Base-by-base conservation (phyloP, 2,797 vertebrate genomes). In the Dromococcyx pavoninus region DNA sequence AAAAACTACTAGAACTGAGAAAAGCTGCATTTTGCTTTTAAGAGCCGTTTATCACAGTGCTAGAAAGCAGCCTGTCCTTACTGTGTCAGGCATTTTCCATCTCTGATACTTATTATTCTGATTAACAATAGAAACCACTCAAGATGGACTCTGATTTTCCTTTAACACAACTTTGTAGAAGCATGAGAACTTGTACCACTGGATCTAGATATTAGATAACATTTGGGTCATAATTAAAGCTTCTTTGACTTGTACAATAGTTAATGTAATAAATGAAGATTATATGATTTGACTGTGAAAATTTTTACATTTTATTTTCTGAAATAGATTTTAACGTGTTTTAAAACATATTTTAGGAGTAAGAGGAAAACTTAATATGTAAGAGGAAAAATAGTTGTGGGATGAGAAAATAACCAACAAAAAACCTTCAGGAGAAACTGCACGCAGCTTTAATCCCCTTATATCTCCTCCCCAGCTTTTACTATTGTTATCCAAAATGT, bases 401-500 rank as follows among this genome's bases (percentile, higher is more conserved):
- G 11, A 28, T 11, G 30, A 28, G 13, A 43, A 24, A 46, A 16
- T 7, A 3, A 1, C 4, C 7, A 15, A 15, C 19, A 13, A 25
- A 65, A 91, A 87, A 21, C 35, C 24, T 13, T 85, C 12, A 82
- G 85, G 62, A 91, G 69, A 93, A 96, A 93, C 53, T 69, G 73
- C 74, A 83, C 22, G 17, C 22, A 37, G 53, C 65, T 94, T 91
- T 96, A 94, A 88, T 95, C 86, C 84, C 84, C 44, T 94, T 91
- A 43, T 83, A 89, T 86, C 22, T 90, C 60, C 46, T 86, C 73
- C 69, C 33, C 78, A 86, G 87, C 83, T 95, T 91, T 92, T 88
- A 82, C 87, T 65, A 79, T 76, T 86, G 78, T 93, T 84, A 88
- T 81, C 80, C 71, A 81, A 73, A 94, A 92, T 75, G 60, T 83